A percentile compares a stretch with the other conserved stretches of the same genome.
phyloP scores from a whole-genome alignment of 1,140 invertebrate genomes.

The Macrostomum lignano region DNA sequence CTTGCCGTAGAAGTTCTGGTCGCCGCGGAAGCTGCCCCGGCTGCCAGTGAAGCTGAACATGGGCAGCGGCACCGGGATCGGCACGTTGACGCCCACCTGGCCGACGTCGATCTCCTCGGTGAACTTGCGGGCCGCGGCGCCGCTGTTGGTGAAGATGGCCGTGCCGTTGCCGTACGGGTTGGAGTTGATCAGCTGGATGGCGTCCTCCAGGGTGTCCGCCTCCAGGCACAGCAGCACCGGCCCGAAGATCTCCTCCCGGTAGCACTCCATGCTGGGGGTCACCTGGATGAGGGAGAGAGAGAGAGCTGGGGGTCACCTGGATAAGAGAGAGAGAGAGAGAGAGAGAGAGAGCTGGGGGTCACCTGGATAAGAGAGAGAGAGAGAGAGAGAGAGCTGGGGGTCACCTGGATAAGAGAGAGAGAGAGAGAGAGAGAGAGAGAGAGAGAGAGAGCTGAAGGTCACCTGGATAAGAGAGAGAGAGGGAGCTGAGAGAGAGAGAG shows the following conservation, averaged over 20 bases:
- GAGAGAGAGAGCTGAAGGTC: no score
- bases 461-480: no score
- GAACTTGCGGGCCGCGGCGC: constrained; percentile 75
- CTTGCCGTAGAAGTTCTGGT: constrained; percentile 88
- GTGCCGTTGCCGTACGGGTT: constrained; percentile 96
- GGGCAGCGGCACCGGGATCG: constrained; percentile 85
- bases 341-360: no score
- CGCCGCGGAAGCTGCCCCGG: constrained; percentile 77
- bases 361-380: no score
- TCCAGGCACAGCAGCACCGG: constrained; percentile 59
- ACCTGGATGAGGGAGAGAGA: no score
- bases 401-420: no score
- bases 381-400: no score
- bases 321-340: no score
- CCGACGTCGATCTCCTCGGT: constrained; percentile 73
- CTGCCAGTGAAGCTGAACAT: constrained; percentile 98
- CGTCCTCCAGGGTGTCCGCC: constrained; percentile 64
- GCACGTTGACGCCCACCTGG: constrained; percentile 83
- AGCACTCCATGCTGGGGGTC: constrained; percentile 59
- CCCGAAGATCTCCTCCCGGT: constrained; percentile 95
- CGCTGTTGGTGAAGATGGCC: constrained; percentile 88
- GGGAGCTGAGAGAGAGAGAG: no score
- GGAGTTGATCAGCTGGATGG: constrained; percentile 64
- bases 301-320: no score
- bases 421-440: no score